These are phyloP conservation scores for Galeopterus variegatus DNA, from an alignment of 2,113 vertebrate genomes.

Conservation along the genomic window DNA sequence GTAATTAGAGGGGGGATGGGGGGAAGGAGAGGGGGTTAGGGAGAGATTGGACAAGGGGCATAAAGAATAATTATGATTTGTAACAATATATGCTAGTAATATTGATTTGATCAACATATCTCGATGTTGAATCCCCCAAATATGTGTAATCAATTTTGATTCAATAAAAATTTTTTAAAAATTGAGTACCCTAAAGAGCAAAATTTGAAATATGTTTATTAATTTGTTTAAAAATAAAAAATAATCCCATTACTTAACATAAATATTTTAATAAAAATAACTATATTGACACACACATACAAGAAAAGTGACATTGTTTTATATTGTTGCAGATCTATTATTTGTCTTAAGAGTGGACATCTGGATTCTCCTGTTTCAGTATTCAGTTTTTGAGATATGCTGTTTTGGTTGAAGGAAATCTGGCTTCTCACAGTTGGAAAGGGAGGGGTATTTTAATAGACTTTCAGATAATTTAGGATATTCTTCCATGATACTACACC, in stretches of 20 bases:
- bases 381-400: not conserved
- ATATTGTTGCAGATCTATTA: not conserved
- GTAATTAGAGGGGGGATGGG: too few relatives aligned
- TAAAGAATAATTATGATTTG: too few relatives aligned
- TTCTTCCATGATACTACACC: not conserved
- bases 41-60: too few relatives aligned
- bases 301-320: not conserved
- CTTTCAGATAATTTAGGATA: not conserved
- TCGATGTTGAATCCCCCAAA: too few relatives aligned
- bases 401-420: not conserved
- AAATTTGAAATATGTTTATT: not conserved
- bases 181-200: not conserved
- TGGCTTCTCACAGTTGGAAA: not conserved
- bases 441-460: not conserved
- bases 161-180: not conserved
- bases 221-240: constrained; percentile 44
- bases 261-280: constrained; percentile 54
- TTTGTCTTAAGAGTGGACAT: not conserved
- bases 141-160: too few relatives aligned
- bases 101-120: too few relatives aligned
- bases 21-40: too few relatives aligned
- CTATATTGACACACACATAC: not conserved
- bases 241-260: not conserved
- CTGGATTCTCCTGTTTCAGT: not conserved
- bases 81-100: too few relatives aligned